Evolutionary conservation across 2,888 invertebrate species (phyloP).

Genomic region (Selenia dentaria): DNA sequence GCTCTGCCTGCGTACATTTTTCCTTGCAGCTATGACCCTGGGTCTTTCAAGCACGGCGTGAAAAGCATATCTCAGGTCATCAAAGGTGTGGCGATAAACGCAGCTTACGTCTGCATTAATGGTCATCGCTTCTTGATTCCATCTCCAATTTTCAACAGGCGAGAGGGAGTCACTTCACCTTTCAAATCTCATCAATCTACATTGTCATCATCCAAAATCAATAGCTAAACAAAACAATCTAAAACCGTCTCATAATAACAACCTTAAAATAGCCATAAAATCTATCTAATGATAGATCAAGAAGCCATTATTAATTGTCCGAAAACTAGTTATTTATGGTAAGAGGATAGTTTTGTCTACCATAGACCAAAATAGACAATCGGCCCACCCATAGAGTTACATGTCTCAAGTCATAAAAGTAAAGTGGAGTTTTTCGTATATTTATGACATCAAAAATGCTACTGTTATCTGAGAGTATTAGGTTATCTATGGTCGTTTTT

Average conservation of each 20-base stretch:
- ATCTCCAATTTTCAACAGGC: too few relatives aligned
- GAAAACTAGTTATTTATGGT: constrained; percentile 77
- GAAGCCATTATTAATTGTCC: constrained; percentile 78
- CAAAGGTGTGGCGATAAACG: too few relatives aligned
- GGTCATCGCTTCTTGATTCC: too few relatives aligned
- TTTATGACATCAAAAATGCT: constrained; percentile 55
- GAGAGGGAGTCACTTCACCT: too few relatives aligned
- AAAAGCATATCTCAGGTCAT: too few relatives aligned
- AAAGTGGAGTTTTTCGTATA: constrained; percentile 57
- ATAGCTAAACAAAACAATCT: constrained; percentile 29
- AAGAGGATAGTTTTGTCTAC: constrained; percentile 64
- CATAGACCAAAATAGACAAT: constrained; percentile 65
- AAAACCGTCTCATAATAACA: constrained; percentile 25
- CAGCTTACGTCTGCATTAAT: too few relatives aligned
- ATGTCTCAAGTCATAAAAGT: constrained; percentile 61
- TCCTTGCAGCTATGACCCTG: too few relatives aligned
- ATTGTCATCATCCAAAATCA: constrained; percentile 6
- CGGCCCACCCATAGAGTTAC: constrained; percentile 71
- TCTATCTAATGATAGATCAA: constrained; percentile 62
- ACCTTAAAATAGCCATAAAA: constrained; percentile 51
- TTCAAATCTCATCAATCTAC: not conserved
- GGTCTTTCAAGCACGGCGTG: too few relatives aligned
- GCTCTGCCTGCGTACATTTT: too few relatives aligned
- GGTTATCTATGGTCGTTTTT: constrained; percentile 43
- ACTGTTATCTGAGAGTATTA: constrained; percentile 48